Evolutionary conservation across 2,113 vertebrate species (phyloP).

Genomic region (Channa argus): DNA sequence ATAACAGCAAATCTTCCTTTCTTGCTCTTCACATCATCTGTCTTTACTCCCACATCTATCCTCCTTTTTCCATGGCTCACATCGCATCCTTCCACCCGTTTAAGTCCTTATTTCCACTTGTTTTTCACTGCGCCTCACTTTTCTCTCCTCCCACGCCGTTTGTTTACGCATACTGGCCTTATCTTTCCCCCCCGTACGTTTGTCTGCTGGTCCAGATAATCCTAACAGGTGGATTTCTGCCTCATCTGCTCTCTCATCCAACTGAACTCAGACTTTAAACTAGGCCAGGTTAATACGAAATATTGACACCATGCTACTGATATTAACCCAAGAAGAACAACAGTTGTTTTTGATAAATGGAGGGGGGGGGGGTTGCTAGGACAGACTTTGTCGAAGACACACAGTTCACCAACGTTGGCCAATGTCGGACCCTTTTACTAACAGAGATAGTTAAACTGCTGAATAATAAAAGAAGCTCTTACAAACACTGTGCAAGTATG

Average conservation of each 20-base stretch:
- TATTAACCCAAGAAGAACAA: neutral
- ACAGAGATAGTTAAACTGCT: no score
- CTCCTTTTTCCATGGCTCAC: neutral
- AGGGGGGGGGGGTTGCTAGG: no score
- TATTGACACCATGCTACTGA: slow-evolving; percentile 1
- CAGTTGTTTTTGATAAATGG: no score
- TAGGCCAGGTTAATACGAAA: slow-evolving; percentile 4
- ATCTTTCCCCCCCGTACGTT: neutral
- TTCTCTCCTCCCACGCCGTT: slow-evolving; percentile 39
- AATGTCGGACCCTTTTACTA: no score
- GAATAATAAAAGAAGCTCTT: no score
- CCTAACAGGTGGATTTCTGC: slow-evolving; percentile 43
- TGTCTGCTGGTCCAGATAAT: neutral
- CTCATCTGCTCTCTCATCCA: slow-evolving; percentile 35
- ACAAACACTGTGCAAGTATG: no score
- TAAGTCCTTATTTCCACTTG: slow-evolving; percentile 17
- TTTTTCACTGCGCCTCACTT: slow-evolving; percentile 39
- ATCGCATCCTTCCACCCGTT: neutral
- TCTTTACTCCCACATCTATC: slow-evolving; percentile 31
- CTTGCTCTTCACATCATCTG: slow-evolving; percentile 28
- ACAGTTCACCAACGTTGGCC: no score
- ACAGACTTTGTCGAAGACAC: no score
- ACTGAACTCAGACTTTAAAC: slow-evolving; percentile 14
- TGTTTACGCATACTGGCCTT: slow-evolving; percentile 13
- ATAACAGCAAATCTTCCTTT: slow-evolving; percentile 17